Evolutionary conservation across 2,113 vertebrate species (phyloP), one percentile per base, ranked within the genome.

Genomic region (Amblyornis subalaris): DNA sequence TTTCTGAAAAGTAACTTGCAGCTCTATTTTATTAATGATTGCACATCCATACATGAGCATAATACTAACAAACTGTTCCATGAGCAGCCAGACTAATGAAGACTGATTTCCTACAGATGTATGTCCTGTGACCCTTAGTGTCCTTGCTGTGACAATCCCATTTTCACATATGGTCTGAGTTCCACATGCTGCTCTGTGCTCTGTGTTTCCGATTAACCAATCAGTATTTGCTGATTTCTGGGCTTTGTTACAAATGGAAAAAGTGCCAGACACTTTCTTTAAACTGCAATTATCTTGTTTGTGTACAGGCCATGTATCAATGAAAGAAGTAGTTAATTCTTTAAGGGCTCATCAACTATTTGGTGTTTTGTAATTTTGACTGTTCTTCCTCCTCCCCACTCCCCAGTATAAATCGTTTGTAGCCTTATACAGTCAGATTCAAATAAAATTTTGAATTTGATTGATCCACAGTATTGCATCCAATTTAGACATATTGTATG

Each of bases 401-500:
- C 50, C 54, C 55, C 47, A 28, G 1, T 67, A 36, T 70, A 93
- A 92, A 88, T 88, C 0, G 74, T 86, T 90, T 88, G 55, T 88
- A 71, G 75, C 58, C 16, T 89, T 90, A 66, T 50, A 47, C 62
- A 83, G 44, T 86, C 55, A 80, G 72, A 77, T 89, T 89, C 77
- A 85, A 84, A 78, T 88, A 94, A 94, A 90, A 90, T 95, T 94
- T 93, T 75, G 75, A 83, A 90, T 94, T 90, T 96, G 92, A 96
- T 96, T 96, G 94, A 96, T 95, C 96, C 72, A 88, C 60, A 86
- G 64, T 85, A 61, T 84, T 90, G 47, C 94, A 94, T 76, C 88
- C 88, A 96, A 96, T 96, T 94, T 96, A 93, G 93, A 83, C 81
- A 66, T 91, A 97, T 95, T 93, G 94, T 95, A 95, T 94, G 94